phyloP scores from a whole-genome alignment of 2,797 vertebrate genomes.

The Anguilla marmorata region DNA sequence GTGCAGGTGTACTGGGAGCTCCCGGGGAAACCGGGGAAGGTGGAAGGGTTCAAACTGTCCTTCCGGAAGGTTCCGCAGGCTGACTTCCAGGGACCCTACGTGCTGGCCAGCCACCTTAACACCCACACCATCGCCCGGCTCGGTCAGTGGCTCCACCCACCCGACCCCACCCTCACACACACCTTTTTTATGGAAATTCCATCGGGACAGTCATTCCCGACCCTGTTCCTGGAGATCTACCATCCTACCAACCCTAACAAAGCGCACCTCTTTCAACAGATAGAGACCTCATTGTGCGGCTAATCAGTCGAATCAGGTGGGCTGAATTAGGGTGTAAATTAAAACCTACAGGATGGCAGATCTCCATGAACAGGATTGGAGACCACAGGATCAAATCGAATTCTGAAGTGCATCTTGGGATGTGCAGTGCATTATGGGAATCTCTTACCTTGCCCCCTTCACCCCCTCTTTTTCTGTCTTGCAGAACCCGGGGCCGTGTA shows the following conservation, averaged over 20 bases:
- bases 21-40: conserved; percentile 47
- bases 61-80: conserved; percentile 53
- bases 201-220: not conserved
- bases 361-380: too few relatives aligned
- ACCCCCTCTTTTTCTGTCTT: conserved; percentile 15
- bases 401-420: not conserved
- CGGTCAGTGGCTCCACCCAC: conserved; percentile 47
- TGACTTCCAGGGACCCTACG: conserved; percentile 52
- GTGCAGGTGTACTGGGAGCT: conserved; percentile 61
- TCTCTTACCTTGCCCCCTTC: not conserved
- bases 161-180: not conserved
- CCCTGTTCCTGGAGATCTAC: too few relatives aligned
- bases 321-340: too few relatives aligned
- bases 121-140: conserved; percentile 54
- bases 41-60: conserved; percentile 60
- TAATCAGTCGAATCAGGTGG: too few relatives aligned
- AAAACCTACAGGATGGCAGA: too few relatives aligned
- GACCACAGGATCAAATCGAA: not conserved
- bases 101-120: conserved; percentile 54
- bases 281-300: too few relatives aligned
- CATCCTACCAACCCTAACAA: too few relatives aligned
- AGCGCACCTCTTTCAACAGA: too few relatives aligned
- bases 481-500: conserved; percentile 67
- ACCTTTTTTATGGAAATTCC: not conserved
- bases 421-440: conserved; percentile 1